Evolutionary conservation across 2,888 invertebrate genomes (phyloP).

Genomic region (Therioaphis trifolii): DNA sequence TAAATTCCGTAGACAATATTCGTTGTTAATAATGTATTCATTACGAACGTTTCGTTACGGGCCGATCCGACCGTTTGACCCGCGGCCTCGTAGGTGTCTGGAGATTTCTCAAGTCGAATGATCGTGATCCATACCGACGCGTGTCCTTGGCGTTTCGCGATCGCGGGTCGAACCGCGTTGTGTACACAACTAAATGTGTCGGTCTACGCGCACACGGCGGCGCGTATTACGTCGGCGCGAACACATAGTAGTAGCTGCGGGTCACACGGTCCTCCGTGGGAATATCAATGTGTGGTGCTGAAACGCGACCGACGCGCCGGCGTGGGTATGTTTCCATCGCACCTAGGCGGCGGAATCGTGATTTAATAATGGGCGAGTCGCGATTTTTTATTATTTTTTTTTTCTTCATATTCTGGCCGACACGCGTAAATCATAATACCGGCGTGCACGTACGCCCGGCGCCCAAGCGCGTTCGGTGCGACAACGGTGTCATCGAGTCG

Average conservation of each 20-base stretch:
- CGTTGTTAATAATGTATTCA: conserved; percentile 6
- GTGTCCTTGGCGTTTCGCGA: conserved; percentile 36
- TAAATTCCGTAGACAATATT: not conserved
- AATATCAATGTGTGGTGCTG: not conserved
- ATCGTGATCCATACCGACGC: conserved; percentile 7
- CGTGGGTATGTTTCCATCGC: not conserved
- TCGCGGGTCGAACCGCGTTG: not conserved
- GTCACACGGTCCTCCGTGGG: conserved; percentile 45
- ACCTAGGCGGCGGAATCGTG: not conserved
- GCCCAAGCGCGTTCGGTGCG: not conserved
- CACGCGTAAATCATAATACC: too few species aligned
- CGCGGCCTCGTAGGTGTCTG: not conserved
- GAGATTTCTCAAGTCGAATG: not conserved
- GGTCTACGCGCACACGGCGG: too few species aligned
- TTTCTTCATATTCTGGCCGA: too few species aligned
- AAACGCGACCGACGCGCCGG: not conserved
- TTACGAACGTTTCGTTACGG: not conserved
- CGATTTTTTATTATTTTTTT: not conserved
- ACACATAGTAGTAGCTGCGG: not conserved
- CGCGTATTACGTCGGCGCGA: too few species aligned
- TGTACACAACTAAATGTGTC: too few species aligned
- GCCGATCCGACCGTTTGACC: not conserved
- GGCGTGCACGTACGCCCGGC: too few species aligned
- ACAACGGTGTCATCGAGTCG: not conserved
- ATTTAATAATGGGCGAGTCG: not conserved